Base-by-base conservation (phyloP, 2,113 vertebrate genomes). In the Clarias magur region DNA sequence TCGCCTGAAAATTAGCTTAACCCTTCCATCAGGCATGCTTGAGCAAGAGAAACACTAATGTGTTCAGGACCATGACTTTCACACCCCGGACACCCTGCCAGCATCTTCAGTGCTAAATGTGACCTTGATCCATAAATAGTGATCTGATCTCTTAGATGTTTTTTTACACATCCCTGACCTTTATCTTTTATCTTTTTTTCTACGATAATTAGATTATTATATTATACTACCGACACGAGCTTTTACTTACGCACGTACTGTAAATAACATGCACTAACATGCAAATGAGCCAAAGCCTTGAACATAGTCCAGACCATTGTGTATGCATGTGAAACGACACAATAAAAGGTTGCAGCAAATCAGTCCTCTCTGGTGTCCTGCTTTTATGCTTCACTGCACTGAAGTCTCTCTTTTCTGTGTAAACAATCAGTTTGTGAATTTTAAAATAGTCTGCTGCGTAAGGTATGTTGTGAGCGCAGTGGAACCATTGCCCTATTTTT, bases 261-360 rank as follows among this genome's bases (percentile, higher is more conserved):
- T 48, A 48, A 8, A 48, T 48, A 48, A 48, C 48, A 48, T 48
- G 48, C 48, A 83, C 78, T 83, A 57, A 57, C 70, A 83, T 83
- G 86, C 70, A 87, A 87, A 87, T 87, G 62, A 87, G 67, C 56
- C 25, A 59, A 82, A 56, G 19, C 30, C 68, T 23, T 87, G 68
- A 30, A 80, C 57, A 30, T 16, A 19, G 65, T 59, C 68, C 67
- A 62, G 42, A 53, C 48, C 23, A 3, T 65, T 34, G 30, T 70
- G 30, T 42, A 48, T 48, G 48, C 48, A n/a, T n/a, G n/a, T 48
- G 7, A 48, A 30, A 68, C 4, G 19, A 56, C 30, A 53, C n/a
- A 21, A 73, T 87, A 53, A 82, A 63, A 62, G 27, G 57, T 48
- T 25, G 68, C 21, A 48, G 62, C 23, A 19, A 59, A 62, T 11